Conservation (phyloP, 2,797 vertebrate species). For the Anniella stebbinsi region DNA sequence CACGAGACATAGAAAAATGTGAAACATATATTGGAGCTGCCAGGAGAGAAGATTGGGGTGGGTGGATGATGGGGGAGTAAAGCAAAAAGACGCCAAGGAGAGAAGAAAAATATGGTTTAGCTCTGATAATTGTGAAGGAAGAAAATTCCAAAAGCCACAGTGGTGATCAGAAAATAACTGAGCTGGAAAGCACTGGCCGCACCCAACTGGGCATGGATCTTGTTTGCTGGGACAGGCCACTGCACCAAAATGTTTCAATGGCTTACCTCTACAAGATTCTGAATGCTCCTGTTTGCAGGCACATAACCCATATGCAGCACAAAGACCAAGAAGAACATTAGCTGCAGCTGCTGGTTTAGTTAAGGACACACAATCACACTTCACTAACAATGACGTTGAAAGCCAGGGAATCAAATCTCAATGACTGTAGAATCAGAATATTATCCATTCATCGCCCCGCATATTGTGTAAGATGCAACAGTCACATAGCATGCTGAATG, state of each 20-base stretch:
- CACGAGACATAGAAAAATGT: neutral
- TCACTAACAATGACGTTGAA: neutral
- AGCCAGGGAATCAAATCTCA: neutral
- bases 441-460: neutral
- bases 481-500: constrained; percentile 75
- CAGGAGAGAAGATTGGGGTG: neutral
- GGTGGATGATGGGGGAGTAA: too few species aligned
- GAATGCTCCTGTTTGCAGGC: neutral
- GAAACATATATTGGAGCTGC: neutral
- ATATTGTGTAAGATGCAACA: constrained; percentile 16
- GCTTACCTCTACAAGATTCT: neutral
- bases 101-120: neutral
- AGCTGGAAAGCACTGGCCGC: neutral
- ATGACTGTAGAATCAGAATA: neutral
- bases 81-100: neutral
- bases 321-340: neutral
- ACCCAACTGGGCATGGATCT: neutral
- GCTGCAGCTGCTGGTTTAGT: neutral
- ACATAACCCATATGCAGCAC: neutral
- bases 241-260: neutral
- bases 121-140: neutral
- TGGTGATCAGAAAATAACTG: neutral
- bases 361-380: neutral
- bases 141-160: neutral
- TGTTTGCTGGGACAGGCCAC: neutral